Base-by-base conservation (phyloP, 1,140 invertebrate species). In the Caenorhabditis remanei region DNA sequence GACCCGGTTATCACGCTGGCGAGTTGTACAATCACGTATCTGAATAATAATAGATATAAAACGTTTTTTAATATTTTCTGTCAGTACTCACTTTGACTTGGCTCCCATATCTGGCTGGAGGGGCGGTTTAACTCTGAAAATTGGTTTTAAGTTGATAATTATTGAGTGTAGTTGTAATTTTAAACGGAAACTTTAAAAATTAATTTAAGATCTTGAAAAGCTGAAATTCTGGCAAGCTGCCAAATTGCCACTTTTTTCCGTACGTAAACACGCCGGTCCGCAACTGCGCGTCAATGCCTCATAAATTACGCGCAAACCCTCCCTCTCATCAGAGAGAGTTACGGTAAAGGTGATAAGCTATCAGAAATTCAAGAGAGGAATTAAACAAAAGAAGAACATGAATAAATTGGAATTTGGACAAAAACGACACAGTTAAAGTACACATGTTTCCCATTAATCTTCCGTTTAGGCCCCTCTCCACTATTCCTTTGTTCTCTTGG, bases 21-120 rank as follows among this genome's bases (percentile, higher is more conserved):
- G 14, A 92, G 50, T 53, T 90, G 88, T 16, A 92, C 91, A 88
- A 92, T 90, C 7, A 93, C 87, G 85, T 93, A 92, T 83, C 91
- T 92, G 48, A 85, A 91, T 85, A 41, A 79, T n/a, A 32, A 0
- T 48, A 71, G 4, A 79, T 86, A 4, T 8, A 85, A 32, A 9
- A 55, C 19, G 11, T 56, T 8, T 55, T 32, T 32, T 32, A 32
- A 19, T 19, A 32, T 79, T 58, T 43, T 63, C 16, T n/a, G 21
- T 21, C 19, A 32, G 75, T 46, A 7, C 85, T 83, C 86, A 90
- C 90, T 88, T 90, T 46, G 90, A 90, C 86, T 90, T 90, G 9
- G 90, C 90, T 88, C 90, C 90, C 90, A 90, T 90, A 8, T 53
- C 56, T 55, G 24, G n/a, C 11, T 16, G 43, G 14, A 58, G 32